A percentile compares a stretch with the other conserved stretches of the same genome.
Evolutionary conservation across 2,113 vertebrate species (phyloP).

Genomic region (Puma concolor): DNA sequence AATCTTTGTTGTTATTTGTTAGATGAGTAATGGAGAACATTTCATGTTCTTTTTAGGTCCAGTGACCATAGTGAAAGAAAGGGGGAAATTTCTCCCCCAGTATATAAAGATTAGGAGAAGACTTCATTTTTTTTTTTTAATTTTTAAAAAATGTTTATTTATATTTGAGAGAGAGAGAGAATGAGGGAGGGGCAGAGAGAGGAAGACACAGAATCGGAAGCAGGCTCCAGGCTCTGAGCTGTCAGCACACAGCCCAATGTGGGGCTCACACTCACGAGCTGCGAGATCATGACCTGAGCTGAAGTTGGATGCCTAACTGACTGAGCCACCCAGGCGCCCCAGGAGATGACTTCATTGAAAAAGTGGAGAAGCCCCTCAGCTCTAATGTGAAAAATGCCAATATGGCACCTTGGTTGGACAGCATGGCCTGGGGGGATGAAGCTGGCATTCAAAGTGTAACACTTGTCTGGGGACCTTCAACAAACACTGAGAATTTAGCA

Average conservation of each 20-base stretch:
- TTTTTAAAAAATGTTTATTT: too few species aligned
- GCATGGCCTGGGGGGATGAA: background rate
- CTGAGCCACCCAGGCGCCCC: too few species aligned
- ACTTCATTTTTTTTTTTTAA: background rate
- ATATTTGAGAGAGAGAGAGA: too few species aligned
- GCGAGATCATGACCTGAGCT: too few species aligned
- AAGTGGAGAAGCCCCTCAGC: background rate
- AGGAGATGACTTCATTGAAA: background rate
- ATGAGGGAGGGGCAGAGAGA: too few species aligned
- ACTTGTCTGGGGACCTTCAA: background rate
- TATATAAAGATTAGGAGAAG: background rate
- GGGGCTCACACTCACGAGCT: too few species aligned
- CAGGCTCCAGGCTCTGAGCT: too few species aligned
- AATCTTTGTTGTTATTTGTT: background rate
- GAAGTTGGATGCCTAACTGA: too few species aligned
- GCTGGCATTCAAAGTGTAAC: background rate
- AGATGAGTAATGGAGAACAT: background rate
- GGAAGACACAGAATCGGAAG: too few species aligned
- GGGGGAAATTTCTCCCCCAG: background rate
- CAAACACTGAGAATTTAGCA: background rate
- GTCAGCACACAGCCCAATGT: too few species aligned
- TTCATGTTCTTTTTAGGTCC: background rate
- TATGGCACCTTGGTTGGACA: too few species aligned
- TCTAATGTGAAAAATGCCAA: background rate
- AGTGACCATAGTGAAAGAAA: background rate